Percentiles rank a stretch among this genome's conserved stretches.
Evolutionary conservation across 1,140 invertebrate species (phyloP).

Genomic region (Tetragonula clypearis): DNA sequence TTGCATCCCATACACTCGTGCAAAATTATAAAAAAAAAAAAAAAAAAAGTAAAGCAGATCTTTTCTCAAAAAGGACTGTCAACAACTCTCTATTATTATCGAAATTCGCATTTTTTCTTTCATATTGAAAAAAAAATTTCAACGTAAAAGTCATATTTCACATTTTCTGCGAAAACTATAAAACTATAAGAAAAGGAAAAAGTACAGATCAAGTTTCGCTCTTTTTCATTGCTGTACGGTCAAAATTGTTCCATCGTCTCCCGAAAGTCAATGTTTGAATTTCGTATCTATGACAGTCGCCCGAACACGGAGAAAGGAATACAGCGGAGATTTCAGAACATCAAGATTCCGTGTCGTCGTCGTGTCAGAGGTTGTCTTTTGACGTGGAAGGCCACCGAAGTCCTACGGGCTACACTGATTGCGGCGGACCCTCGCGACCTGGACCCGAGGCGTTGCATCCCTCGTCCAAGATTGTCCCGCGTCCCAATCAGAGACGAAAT

Average conservation of each 20-base stretch:
- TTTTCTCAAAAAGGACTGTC: neutral
- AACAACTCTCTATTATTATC: neutral
- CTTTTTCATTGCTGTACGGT: neutral
- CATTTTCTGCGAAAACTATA: neutral
- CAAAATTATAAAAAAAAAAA: neutral
- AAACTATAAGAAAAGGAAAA: neutral
- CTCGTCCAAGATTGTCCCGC: constrained; percentile 64
- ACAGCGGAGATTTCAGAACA: neutral
- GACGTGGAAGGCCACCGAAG: constrained; percentile 8
- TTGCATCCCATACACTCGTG: neutral
- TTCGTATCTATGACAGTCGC: neutral
- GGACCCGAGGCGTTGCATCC: constrained; percentile 49
- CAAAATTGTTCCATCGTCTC: neutral
- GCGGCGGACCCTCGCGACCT: constrained; percentile 69
- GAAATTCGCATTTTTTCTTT: neutral
- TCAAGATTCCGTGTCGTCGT: constrained; percentile 18
- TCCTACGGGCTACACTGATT: constrained; percentile 74
- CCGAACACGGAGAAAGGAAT: neutral
- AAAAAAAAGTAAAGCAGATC: neutral
- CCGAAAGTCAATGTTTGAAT: neutral
- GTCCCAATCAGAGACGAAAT: constrained; percentile 78
- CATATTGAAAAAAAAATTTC: no score
- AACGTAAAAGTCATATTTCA: no score
- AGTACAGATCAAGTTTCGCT: neutral
- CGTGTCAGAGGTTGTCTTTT: constrained; percentile 39